phyloP scores from a whole-genome alignment of 2,888 invertebrate genomes.

The Agriopis leucophaearia region DNA sequence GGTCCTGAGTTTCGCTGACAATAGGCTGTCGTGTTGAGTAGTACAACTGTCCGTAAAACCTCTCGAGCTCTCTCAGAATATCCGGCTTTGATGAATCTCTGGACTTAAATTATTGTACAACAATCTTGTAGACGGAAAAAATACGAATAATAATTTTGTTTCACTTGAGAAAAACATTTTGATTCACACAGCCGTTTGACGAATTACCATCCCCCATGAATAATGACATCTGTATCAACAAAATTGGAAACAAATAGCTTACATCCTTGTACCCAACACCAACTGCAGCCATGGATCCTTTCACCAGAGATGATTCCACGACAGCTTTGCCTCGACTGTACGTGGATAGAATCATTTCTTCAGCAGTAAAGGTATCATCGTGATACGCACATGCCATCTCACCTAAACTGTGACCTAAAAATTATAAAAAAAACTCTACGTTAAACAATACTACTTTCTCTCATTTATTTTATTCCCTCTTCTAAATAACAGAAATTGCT shows the following conservation, averaged over 20 bases:
- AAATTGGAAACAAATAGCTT: constrained; percentile 19
- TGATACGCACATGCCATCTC: constrained; percentile 90
- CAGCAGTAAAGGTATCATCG: constrained; percentile 90
- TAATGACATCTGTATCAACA: neutral
- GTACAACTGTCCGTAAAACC: too few relatives aligned
- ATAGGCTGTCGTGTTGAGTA: too few relatives aligned
- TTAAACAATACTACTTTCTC: neutral
- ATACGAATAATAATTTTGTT: too few relatives aligned
- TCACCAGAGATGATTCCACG: constrained; percentile 86
- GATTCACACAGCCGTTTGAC: neutral
- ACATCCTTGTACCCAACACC: constrained; percentile 87
- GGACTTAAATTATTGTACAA: too few relatives aligned
- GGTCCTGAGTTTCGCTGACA: too few relatives aligned
- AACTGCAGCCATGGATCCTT: constrained; percentile 95
- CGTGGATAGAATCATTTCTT: constrained; percentile 92
- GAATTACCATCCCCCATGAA: neutral
- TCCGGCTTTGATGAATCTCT: too few relatives aligned
- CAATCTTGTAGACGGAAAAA: too few relatives aligned
- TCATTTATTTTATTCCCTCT: neutral
- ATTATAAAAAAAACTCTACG: neutral
- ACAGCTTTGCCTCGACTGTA: constrained; percentile 92
- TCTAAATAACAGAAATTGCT: constrained; percentile 18
- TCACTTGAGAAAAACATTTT: too few relatives aligned
- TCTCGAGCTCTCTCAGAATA: too few relatives aligned
- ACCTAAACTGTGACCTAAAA: constrained; percentile 88